A percentile compares a stretch with the other conserved stretches of the same genome.
Evolutionary conservation across 1,140 invertebrate genomes (phyloP).

Genomic region (Heliconius eleuchia): DNA sequence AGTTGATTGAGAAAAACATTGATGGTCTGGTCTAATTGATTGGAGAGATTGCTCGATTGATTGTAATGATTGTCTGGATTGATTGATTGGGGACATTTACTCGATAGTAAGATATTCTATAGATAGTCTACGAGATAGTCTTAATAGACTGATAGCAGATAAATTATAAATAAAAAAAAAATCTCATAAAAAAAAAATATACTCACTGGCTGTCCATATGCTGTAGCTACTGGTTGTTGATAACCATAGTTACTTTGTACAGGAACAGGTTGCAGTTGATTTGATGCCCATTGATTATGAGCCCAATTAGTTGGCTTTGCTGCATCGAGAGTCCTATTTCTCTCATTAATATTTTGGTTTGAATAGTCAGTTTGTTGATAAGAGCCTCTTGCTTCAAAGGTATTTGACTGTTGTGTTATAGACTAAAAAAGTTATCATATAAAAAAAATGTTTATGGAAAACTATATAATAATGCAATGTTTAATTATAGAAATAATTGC

Average conservation of each 20-base stretch:
- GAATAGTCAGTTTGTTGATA: slow-evolving; percentile 33
- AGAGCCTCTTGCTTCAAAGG: slow-evolving; percentile 19
- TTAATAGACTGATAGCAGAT: no score
- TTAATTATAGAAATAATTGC: no score
- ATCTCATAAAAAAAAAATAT: slow-evolving; percentile 5
- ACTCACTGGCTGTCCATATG: slow-evolving; percentile 10
- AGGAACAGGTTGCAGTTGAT: slow-evolving; percentile 13
- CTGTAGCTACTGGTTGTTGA: slow-evolving; percentile 23
- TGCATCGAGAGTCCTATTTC: slow-evolving; percentile 15
- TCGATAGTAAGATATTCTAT: no score
- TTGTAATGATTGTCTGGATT: no score
- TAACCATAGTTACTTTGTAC: slow-evolving; percentile 26
- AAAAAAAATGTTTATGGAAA: no score
- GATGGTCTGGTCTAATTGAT: no score
- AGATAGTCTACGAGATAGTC: no score
- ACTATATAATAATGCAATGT: no score
- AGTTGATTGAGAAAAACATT: no score
- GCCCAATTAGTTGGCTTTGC: slow-evolving; percentile 22
- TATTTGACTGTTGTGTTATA: slow-evolving; percentile 12
- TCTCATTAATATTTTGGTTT: slow-evolving; percentile 14
- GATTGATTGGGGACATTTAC: no score
- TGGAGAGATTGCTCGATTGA: no score
- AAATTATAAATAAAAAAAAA: no score
- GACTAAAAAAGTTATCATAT: background rate
- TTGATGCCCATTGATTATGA: slow-evolving; percentile 25